Percentiles rank a stretch among this genome's conserved stretches.
Evolutionary conservation across 2,888 invertebrate species (phyloP).

Genomic region (Xestoiulus laeticollis): DNA sequence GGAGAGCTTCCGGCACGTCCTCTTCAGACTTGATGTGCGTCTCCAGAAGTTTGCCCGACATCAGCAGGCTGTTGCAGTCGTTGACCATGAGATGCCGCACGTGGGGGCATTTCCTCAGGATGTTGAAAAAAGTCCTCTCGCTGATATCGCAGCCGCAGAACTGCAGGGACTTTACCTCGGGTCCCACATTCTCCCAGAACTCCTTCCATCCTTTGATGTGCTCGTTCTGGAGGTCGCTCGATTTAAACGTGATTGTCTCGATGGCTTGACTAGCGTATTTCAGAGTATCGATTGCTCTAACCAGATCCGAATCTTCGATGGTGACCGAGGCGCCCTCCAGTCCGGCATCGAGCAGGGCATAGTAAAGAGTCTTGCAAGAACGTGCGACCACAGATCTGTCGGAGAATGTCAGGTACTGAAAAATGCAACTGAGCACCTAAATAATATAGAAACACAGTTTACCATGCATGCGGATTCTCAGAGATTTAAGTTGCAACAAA

Average conservation of each 20-base stretch:
- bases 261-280: constrained; percentile 56
- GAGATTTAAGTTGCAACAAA: not conserved
- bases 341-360: constrained; percentile 72
- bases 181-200: constrained; percentile 59
- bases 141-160: constrained; percentile 62
- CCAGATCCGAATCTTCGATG: constrained; percentile 59
- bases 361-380: constrained; percentile 74
- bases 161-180: constrained; percentile 60
- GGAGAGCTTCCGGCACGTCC: constrained; percentile 9
- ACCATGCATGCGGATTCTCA: not conserved
- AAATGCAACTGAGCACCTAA: constrained; percentile 56
- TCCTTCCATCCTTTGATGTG: constrained; percentile 59
- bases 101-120: constrained; percentile 63
- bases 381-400: constrained; percentile 74
- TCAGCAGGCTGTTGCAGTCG: constrained; percentile 76
- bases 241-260: constrained; percentile 60
- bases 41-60: constrained; percentile 76
- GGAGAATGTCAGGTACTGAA: constrained; percentile 66
- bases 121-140: constrained; percentile 60
- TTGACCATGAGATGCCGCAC: constrained; percentile 72
- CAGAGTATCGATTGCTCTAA: constrained; percentile 46
- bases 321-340: constrained; percentile 69
- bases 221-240: constrained; percentile 60
- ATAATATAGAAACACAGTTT: not conserved
- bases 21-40: constrained; percentile 63